phyloP scores from a whole-genome alignment of 2,888 invertebrate genomes.

The Frankliniella intonsa region DNA sequence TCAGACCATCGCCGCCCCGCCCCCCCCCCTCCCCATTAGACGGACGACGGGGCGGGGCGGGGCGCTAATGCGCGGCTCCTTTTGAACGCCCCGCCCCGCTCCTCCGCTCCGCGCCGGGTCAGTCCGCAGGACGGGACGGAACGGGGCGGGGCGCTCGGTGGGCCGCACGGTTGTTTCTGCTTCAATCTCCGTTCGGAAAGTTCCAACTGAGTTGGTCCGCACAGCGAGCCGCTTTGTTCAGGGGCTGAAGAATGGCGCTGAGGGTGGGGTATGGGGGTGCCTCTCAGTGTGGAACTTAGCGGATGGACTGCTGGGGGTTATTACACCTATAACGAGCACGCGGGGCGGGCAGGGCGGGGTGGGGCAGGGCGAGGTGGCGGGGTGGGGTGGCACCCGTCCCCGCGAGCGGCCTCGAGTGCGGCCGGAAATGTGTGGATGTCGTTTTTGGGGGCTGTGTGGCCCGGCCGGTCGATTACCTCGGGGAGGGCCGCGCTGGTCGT shows the following conservation, averaged over 20 bases:
- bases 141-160: not conserved
- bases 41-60: not conserved
- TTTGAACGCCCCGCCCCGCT: not conserved
- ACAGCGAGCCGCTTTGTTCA: not conserved
- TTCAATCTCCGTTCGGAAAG: conserved; percentile 6
- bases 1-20: not conserved
- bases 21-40: not conserved
- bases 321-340: not conserved
- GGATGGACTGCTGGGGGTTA: conserved; percentile 2
- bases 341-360: not conserved
- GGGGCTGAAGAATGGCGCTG: not conserved
- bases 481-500: too few species aligned
- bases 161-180: not conserved
- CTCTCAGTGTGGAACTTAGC: conserved; percentile 10
- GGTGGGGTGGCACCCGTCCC: not conserved
- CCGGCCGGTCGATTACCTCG: too few species aligned
- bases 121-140: not conserved
- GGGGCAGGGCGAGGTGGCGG: not conserved
- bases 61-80: not conserved
- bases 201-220: conserved; percentile 5
- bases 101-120: not conserved
- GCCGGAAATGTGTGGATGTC: too few species aligned
- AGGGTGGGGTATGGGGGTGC: not conserved
- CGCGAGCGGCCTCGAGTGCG: not conserved
- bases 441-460: too few species aligned